Evolutionary conservation across 2,113 vertebrate genomes (phyloP), one percentile per base, ranked within the genome.

Genomic region (Leucoraja erinaceus): DNA sequence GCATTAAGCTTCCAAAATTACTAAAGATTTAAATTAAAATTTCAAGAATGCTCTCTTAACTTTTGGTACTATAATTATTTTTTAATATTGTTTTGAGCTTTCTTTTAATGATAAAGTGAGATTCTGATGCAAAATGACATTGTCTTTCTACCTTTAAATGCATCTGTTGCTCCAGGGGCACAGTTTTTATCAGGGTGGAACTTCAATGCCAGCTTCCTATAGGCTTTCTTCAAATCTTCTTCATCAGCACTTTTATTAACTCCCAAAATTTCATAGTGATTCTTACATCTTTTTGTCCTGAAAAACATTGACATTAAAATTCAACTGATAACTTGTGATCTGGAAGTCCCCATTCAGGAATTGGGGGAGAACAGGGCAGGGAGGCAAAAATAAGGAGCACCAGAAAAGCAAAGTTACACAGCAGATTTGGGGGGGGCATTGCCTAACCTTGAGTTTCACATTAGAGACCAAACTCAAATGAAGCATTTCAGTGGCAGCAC

Each of bases 111-210:
- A 33, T 90, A 33, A 31, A 77, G 14, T 54, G 16, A 31, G 59
- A 63, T 63, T 88, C 31, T 33, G 0, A 66, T n/a, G 1, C 4
- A 90, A 68, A 90, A 11, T 54, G 54, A 38, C 16, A 38, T 72
- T 38, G 28, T 22, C 20, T 54, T 74, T 91, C 66, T 95, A 98
- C 98, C 98, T 99, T 99, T 99, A 94, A 99, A 99, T 61, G 98
- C 98, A 33, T 99, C 98, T 1, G 98, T 99, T 22, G 98, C 98
- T 91, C 98, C 98, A 11, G 98, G 98, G 68, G 98, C 98, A 72
- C 96, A 98, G 94, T 99, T 99, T 95, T 99, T 99, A 94, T 99
- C 98, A 0, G 98, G 98, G 95, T 99, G 98, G 94, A 98, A 99
- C 94, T 97, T 98, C 74, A 99, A 96, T 47, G 98, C 98, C 74